phyloP scores from a whole-genome alignment of 2,888 invertebrate genomes.

The Conops quadrifasciatus region DNA sequence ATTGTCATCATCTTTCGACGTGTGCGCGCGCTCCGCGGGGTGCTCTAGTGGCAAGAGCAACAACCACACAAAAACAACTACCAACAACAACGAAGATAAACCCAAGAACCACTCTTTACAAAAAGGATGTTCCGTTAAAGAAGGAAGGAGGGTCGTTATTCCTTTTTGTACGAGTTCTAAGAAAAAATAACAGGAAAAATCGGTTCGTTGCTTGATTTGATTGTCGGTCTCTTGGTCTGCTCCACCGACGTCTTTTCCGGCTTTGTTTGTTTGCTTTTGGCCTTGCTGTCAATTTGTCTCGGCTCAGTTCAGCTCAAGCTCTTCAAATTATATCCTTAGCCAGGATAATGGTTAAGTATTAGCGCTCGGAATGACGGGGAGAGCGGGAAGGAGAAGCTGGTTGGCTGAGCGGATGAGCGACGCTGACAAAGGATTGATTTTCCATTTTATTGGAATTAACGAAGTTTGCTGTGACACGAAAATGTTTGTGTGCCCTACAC shows the following conservation, averaged over 20 bases:
- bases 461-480: too few species aligned
- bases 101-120: background rate
- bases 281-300: background rate
- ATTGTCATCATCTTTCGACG: conserved; percentile 52
- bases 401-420: too few species aligned
- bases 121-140: conserved; percentile 22
- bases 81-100: conserved; percentile 3
- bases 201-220: background rate
- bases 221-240: background rate
- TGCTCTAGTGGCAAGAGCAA: conserved; percentile 14
- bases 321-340: conserved; percentile 26
- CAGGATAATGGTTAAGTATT: conserved; percentile 42
- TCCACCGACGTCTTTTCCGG: background rate
- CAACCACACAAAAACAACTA: conserved; percentile 17
- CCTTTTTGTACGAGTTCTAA: conserved; percentile 14
- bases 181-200: conserved; percentile 18
- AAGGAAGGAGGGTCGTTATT: too few species aligned
- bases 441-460: conserved; percentile 29
- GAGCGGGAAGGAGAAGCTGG: conserved; percentile 1
- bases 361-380: conserved; percentile 32
- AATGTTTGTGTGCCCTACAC: too few species aligned
- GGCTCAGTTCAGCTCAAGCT: too few species aligned
- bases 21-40: conserved; percentile 38
- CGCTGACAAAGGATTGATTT: conserved; percentile 40
- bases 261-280: background rate